These are phyloP conservation scores for Acronicta leporina DNA, from an alignment of 2,888 invertebrate species.

Conservation along the genomic window DNA sequence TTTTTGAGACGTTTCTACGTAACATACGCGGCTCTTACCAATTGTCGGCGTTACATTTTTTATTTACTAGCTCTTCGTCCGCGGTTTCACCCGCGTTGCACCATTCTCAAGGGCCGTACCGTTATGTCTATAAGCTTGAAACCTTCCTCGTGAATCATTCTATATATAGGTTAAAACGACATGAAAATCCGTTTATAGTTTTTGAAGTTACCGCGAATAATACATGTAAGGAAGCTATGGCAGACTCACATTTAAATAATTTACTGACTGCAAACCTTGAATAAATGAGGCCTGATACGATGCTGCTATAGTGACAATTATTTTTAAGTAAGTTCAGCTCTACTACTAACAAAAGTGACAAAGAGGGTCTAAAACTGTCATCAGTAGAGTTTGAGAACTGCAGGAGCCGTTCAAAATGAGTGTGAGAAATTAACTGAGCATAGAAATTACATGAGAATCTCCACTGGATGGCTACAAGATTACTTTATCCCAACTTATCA, in stretches of 20 bases:
- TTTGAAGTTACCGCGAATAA: no score
- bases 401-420: background rate
- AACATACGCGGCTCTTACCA: background rate
- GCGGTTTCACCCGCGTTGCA: no score
- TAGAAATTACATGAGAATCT: background rate
- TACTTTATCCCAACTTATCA: slow-evolving; percentile 16
- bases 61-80: background rate
- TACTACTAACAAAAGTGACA: background rate
- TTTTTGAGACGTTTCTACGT: background rate
- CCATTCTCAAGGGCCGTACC: no score
- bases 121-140: no score
- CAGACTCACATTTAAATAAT: no score
- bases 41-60: background rate
- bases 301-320: background rate
- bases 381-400: no score
- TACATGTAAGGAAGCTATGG: no score
- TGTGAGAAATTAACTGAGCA: background rate
- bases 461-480: background rate
- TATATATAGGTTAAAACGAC: no score
- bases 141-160: no score
- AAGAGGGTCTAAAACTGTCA: no score
- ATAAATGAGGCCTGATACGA: background rate
- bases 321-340: background rate
- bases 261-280: no score
- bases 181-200: no score